These are phyloP conservation scores for Stenchaetothrips biformis DNA, from an alignment of 2,888 invertebrate species.

Conservation along the genomic window DNA sequence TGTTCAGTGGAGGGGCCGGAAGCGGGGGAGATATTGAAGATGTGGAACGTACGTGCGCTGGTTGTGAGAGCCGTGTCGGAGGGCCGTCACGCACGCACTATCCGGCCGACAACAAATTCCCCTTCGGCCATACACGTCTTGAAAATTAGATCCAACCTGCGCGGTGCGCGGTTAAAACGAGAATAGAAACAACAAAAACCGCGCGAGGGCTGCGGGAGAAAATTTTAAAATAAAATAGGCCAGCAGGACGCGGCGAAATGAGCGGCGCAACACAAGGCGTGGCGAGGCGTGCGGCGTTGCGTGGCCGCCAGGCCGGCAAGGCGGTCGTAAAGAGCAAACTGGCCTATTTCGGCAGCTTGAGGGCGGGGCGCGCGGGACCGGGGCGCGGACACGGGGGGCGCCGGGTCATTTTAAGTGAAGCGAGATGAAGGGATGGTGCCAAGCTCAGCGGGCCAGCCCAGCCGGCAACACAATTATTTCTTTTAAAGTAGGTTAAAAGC, in stretches of 20 bases:
- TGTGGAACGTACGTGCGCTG: no score
- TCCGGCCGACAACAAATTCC: no score
- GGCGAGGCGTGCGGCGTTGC: slow-evolving; percentile 45
- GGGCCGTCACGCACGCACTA: no score
- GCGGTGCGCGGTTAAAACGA: no score
- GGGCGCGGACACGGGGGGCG: slow-evolving; percentile 52
- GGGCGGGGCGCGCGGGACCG: slow-evolving; percentile 43
- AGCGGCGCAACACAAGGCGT: slow-evolving; percentile 32
- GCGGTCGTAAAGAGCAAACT: slow-evolving; percentile 27
- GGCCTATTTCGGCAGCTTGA: background rate
- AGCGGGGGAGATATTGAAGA: no score
- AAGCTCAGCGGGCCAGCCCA: background rate
- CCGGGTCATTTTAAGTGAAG: slow-evolving; percentile 39
- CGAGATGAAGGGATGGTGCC: background rate
- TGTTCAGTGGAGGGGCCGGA: no score
- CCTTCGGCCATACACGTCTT: no score
- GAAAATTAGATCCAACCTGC: no score
- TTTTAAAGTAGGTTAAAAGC: slow-evolving; percentile 11
- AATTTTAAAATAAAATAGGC: slow-evolving; percentile 37
- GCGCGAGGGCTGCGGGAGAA: background rate
- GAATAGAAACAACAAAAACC: no score
- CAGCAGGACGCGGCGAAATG: slow-evolving; percentile 40
- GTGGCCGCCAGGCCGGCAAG: slow-evolving; percentile 40
- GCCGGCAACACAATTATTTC: background rate
- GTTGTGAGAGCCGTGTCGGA: no score